Conservation (phyloP, 2,888 invertebrate species). For the Dermolepida albohirtum region DNA sequence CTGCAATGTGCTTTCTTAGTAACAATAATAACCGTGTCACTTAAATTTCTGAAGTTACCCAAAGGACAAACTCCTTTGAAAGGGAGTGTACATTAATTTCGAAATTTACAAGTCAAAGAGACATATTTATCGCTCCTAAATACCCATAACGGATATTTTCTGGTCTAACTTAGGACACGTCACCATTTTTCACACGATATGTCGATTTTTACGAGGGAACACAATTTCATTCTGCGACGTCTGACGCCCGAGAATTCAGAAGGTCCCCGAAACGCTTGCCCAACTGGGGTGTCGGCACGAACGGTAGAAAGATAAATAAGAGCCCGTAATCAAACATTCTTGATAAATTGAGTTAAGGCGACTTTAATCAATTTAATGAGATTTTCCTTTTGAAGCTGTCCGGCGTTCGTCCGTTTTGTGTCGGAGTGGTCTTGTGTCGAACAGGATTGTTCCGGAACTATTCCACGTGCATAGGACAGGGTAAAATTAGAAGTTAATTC, state of each 20-base stretch:
- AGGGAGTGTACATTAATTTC: constrained; percentile 4
- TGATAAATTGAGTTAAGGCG: constrained; percentile 28
- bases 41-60: too few species aligned
- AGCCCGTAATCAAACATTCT: constrained; percentile 30
- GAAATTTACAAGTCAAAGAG: constrained; percentile 18
- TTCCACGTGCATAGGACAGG: not conserved
- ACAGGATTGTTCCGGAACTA: not conserved
- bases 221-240: not conserved
- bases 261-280: not conserved
- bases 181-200: constrained; percentile 4
- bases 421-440: too few species aligned
- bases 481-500: constrained; percentile 31
- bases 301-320: constrained; percentile 21
- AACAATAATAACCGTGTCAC: too few species aligned
- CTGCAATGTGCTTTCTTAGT: too few species aligned
- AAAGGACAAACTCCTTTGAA: not conserved
- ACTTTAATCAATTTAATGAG: constrained; percentile 35
- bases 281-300: not conserved
- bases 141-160: not conserved
- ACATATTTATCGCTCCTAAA: constrained; percentile 19
- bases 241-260: constrained; percentile 13
- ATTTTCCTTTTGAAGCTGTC: constrained; percentile 21
- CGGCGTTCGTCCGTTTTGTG: not conserved
- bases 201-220: constrained; percentile 4
- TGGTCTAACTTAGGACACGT: not conserved